Evolutionary conservation across 2,797 vertebrate species (phyloP), one percentile per base, ranked within the genome.

Genomic region (Danio albolineatus): DNA sequence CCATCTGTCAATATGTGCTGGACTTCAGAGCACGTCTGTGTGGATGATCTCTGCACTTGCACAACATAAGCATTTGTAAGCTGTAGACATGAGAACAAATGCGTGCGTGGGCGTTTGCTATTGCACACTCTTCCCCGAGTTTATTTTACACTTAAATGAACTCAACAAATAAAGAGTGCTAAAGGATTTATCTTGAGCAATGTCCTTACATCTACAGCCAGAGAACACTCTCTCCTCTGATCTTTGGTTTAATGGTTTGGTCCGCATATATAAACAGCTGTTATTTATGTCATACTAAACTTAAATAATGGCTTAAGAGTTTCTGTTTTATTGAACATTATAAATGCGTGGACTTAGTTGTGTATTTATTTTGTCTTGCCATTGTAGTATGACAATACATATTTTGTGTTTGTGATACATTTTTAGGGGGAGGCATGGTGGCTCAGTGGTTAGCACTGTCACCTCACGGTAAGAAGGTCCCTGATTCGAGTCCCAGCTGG

Each of bases 71-170:
- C 44, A 19, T 78, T 51, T 66, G 61, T 76, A 76, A 66, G 73
- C 61, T 54, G 14, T 78, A 38, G 44, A 53, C 46, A 61, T 43
- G 38, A 43, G 66, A 61, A 78, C 56, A 71, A 61, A 70, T 51
- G 36, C 28, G 39, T 70, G 76, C 43, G 76, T 71, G 66, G 66
- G 76, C 51, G 66, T 70, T 71, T 78, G 66, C 66, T 71, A 13
- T 78, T 53, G 57, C 57, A 49, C 66, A 53, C 76, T 74, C 38
- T 53, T 82, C 66, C 74, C 43, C n/a, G 21, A 57, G 72, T 57
- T 75, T 67, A 82, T 77, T 65, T 49, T 77, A 72, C 49, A 82
- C 76, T 67, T 78, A 61, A 66, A 78, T 67, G 21, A 72, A 73
- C 60, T 78, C 61, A 72, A 78, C 53, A 71, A 70, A 69, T 70